These are phyloP conservation scores for Lytechinus variegatus DNA, from an alignment of 35 echinoderm and acorn worm species.

Conservation along the genomic window DNA sequence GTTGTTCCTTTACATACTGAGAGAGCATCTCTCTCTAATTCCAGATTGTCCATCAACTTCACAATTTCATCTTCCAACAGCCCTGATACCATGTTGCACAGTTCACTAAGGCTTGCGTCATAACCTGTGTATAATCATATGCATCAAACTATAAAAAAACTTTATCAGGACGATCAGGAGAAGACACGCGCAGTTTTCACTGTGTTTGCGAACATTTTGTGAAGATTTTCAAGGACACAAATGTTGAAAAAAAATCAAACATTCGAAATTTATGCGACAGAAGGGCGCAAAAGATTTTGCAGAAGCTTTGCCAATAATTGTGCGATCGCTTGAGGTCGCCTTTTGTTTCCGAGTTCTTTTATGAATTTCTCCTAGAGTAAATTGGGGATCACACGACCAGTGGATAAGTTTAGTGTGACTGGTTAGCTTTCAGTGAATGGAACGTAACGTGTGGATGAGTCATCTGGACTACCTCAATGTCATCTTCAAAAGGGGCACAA, in stretches of 20 bases:
- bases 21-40: background rate
- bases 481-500: too few species aligned
- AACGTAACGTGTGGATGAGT: too few species aligned
- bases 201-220: background rate
- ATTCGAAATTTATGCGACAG: background rate
- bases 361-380: too few species aligned
- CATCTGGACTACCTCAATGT: too few species aligned
- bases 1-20: background rate
- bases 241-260: background rate
- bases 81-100: background rate
- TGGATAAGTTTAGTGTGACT: too few species aligned
- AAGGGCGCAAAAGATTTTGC: background rate
- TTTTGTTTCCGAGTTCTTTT: too few species aligned
- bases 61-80: background rate
- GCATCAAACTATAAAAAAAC: background rate
- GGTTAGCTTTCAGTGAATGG: too few species aligned
- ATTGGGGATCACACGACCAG: too few species aligned
- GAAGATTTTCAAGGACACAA: background rate
- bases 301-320: too few species aligned
- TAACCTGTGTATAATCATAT: background rate
- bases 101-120: background rate
- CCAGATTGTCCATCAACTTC: background rate
- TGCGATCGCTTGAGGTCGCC: too few species aligned
- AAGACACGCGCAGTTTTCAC: background rate
- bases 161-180: background rate